Conservation (phyloP, 2,797 vertebrate genomes). For the Mormyrops attenuatus region DNA sequence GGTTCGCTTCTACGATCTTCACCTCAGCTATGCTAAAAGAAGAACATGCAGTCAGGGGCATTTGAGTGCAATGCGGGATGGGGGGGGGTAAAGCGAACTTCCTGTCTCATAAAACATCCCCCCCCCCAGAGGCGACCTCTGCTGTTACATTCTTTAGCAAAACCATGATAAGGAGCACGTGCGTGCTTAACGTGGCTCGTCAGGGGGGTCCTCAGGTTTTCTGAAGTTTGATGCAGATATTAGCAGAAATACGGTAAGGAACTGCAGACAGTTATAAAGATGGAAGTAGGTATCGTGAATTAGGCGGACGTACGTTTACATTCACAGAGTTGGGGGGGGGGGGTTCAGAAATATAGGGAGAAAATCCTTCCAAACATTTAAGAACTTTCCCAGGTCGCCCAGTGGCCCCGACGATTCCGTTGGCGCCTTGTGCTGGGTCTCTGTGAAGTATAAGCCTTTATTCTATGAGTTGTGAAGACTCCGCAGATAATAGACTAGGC, state of each 20-base stretch:
- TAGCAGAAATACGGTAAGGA: background rate
- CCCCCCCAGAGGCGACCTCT: background rate
- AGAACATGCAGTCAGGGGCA: background rate
- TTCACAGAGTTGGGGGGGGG: background rate
- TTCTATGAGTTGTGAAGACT: background rate
- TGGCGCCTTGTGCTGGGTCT: background rate
- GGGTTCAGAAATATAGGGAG: background rate
- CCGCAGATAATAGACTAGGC: background rate
- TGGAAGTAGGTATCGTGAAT: background rate
- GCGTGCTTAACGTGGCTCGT: background rate
- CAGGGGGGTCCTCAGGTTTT: background rate
- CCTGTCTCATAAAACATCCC: background rate
- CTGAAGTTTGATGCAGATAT: background rate
- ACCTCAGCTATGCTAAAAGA: background rate
- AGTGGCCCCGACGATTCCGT: background rate
- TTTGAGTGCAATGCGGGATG: background rate
- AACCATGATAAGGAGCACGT: background rate
- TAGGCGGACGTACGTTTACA: background rate
- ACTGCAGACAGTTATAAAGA: background rate
- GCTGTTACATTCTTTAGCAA: background rate
- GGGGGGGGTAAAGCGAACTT: background rate
- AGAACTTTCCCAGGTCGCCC: background rate
- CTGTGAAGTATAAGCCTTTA: background rate
- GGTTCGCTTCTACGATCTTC: background rate
- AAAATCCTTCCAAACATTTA: background rate